Conservation (phyloP, 2,888 invertebrate species). For the Trilocha varians region DNA sequence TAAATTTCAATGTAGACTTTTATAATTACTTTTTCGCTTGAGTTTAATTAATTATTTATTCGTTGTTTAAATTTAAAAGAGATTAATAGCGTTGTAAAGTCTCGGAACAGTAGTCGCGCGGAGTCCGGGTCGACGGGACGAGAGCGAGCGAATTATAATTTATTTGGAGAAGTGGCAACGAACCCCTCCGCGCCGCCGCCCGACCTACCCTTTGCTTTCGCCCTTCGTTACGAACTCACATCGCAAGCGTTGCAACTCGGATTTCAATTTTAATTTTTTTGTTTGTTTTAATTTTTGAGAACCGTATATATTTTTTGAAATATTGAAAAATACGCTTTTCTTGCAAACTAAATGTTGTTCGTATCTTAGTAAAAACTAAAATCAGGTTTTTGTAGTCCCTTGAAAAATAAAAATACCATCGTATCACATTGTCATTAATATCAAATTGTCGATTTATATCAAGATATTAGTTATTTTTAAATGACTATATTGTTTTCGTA, state of each 20-base stretch:
- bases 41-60: background rate
- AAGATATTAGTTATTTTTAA: too few relatives aligned
- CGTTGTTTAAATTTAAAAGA: constrained; percentile 8
- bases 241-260: constrained; percentile 47
- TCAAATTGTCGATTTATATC: constrained; percentile 6
- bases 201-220: constrained; percentile 73
- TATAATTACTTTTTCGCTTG: too few relatives aligned
- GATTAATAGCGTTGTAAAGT: constrained; percentile 32
- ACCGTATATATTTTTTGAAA: background rate
- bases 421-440: too few relatives aligned
- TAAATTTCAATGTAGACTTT: too few relatives aligned
- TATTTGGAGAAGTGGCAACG: constrained; percentile 75
- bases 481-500: too few relatives aligned
- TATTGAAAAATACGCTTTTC: too few relatives aligned
- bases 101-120: constrained; percentile 45
- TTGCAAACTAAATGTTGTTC: too few relatives aligned
- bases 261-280: constrained; percentile 13
- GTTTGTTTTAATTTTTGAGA: background rate
- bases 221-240: constrained; percentile 66
- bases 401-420: too few relatives aligned
- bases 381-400: too few relatives aligned
- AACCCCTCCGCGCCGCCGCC: constrained; percentile 44
- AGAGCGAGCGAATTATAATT: constrained; percentile 71
- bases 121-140: constrained; percentile 30
- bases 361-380: too few relatives aligned